Conservation (phyloP, 2,113 vertebrate species). For the Chaenogobius annularis region DNA sequence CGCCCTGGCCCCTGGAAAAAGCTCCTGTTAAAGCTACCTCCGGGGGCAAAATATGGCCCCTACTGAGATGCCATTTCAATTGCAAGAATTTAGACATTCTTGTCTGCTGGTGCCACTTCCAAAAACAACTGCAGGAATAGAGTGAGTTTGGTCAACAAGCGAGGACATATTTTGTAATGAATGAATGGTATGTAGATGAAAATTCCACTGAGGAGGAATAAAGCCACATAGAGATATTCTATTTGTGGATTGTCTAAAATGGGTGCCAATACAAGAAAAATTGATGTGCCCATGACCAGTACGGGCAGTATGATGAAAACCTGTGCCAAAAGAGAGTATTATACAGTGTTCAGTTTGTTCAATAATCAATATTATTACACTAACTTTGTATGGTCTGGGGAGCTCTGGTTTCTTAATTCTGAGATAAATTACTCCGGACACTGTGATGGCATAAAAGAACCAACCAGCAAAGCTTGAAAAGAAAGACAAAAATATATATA, state of each 20-base stretch:
- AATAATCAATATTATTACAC: slow-evolving; percentile 6
- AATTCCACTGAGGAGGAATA: slow-evolving; percentile 83
- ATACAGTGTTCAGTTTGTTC: neutral
- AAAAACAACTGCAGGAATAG: slow-evolving; percentile 86
- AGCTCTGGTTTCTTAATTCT: slow-evolving; percentile 86
- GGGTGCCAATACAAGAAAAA: slow-evolving; percentile 85
- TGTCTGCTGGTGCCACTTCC: slow-evolving; percentile 82
- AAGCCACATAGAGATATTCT: slow-evolving; percentile 82
- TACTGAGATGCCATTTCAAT: neutral
- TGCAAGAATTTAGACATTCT: slow-evolving; percentile 46
- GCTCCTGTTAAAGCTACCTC: too few relatives aligned
- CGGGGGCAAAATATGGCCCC: too few relatives aligned
- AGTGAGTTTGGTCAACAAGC: slow-evolving; percentile 75
- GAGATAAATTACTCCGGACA: slow-evolving; percentile 85
- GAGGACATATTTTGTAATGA: slow-evolving; percentile 78
- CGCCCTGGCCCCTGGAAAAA: too few relatives aligned
- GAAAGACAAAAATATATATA: too few relatives aligned
- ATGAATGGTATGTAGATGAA: slow-evolving; percentile 87
- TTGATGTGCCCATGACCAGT: slow-evolving; percentile 77
- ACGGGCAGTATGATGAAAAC: slow-evolving; percentile 84
- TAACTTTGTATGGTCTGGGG: slow-evolving; percentile 82
- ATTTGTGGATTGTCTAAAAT: slow-evolving; percentile 81
- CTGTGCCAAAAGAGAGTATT: slow-evolving; percentile 54
- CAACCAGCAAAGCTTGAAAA: slow-evolving; percentile 82
- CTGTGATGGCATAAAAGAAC: slow-evolving; percentile 83